Evolutionary conservation across 2,797 vertebrate species (phyloP), one percentile per base, ranked within the genome.

Genomic region (Brachymystax lenok): DNA sequence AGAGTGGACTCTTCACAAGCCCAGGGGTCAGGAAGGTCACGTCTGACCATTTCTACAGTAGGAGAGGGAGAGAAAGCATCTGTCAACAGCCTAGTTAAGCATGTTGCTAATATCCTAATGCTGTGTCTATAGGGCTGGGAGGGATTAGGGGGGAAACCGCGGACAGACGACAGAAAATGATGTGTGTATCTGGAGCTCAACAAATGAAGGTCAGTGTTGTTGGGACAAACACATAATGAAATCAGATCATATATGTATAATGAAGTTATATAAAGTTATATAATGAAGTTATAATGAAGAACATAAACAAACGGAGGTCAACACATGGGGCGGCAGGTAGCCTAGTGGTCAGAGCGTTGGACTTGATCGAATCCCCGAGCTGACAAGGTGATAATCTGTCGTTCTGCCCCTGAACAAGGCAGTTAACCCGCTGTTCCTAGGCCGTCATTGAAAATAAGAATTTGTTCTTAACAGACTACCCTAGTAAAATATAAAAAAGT

Each of bases 31-130:
- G 63, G 5, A 21, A 77, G 83, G 77, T 77, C 74, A 67, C 8
- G 13, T 72, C 77, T 19, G 64, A 82, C 69, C 78, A 80, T 77
- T 80, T 71, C 74, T 84, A 88, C 83, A 80, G 84, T 82, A 86
- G 40, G 73, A 76, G 33, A 51, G 59, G 14, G 7, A 54, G 50
- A 51, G 68, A 59, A 30, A 74, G 40, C 52, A 0, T 64, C 67
- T 33, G 16, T 30, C 27, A 13, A 70, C 69, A 51, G 8, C 8
- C 6, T 51, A 2, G 3, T n/a, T 17, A 17, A 17, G 66, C 3
- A 35, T 30, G 30, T 17, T 14, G 66, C 59, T 33, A 14, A 7
- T 16, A 67, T 33, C 28, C 13, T 16, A 27, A 68, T 19, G 28
- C 5, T 33, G 66, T 30, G 30, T 68, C 30, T 19, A 33, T 30